Conservation (phyloP, 2,113 vertebrate genomes). For the Uria lomvia region DNA sequence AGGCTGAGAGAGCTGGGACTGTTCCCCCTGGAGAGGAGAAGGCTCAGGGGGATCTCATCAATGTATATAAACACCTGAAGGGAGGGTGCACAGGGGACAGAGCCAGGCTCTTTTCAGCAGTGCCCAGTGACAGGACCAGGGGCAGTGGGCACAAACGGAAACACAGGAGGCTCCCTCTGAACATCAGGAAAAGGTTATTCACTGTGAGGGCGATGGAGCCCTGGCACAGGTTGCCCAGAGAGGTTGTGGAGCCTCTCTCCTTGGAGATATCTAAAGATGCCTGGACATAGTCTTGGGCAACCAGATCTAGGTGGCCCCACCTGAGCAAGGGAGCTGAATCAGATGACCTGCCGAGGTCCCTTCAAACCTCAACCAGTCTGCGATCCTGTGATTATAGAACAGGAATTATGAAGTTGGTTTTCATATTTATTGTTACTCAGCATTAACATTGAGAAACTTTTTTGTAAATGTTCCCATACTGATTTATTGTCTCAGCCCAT, state of each 20-base stretch:
- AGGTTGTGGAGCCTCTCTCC: neutral
- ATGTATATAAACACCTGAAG: neutral
- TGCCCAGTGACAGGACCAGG: neutral
- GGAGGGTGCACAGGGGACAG: neutral
- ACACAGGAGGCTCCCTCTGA: neutral
- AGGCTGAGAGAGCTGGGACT: neutral
- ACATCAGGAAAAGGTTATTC: neutral
- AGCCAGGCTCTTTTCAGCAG: neutral
- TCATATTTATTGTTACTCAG: neutral
- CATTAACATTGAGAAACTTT: neutral
- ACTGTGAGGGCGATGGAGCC: neutral
- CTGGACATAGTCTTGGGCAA: neutral
- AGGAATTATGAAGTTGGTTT: neutral
- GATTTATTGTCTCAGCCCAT: neutral
- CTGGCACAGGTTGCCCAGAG: neutral
- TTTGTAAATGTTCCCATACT: neutral
- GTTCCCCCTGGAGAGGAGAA: neutral
- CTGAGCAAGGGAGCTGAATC: neutral
- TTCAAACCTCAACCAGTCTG: neutral
- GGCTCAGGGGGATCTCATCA: neutral
- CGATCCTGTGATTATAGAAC: neutral
- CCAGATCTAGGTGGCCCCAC: neutral
- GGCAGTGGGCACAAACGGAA: neutral
- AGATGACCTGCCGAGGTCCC: neutral
- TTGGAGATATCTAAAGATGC: neutral